Percentiles rank a stretch among this genome's conserved stretches.
These are phyloP conservation scores for Drosophila pruinosa DNA, from an alignment of 1,140 invertebrate genomes.

Conservation along the genomic window DNA sequence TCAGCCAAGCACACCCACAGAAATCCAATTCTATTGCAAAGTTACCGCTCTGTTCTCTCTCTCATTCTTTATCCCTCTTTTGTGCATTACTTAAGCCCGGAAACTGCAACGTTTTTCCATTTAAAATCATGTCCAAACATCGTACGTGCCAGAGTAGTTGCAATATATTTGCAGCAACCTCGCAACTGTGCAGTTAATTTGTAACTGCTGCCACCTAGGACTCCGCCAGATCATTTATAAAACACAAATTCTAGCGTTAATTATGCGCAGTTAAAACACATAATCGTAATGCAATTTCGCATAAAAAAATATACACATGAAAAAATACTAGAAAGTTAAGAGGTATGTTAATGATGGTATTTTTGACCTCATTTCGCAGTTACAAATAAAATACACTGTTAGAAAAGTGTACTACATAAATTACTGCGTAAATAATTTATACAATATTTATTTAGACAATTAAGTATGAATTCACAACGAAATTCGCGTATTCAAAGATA, in stretches of 20 bases:
- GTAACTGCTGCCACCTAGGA: slow-evolving; percentile 37
- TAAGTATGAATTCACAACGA: too few relatives aligned
- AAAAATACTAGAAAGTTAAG: not conserved
- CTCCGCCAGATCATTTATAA: slow-evolving; percentile 47
- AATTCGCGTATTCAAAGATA: too few relatives aligned
- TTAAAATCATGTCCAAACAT: slow-evolving; percentile 24
- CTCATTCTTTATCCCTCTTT: not conserved
- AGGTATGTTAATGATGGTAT: too few relatives aligned
- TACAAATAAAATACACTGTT: too few relatives aligned
- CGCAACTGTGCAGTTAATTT: slow-evolving; percentile 52
- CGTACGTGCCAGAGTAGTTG: slow-evolving; percentile 55
- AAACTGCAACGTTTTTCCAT: slow-evolving; percentile 35
- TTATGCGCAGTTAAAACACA: slow-evolving; percentile 37
- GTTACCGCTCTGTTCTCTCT: not conserved
- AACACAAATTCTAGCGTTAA: slow-evolving; percentile 41
- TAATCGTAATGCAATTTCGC: slow-evolving; percentile 12
- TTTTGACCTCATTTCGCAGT: not conserved
- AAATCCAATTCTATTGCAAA: slow-evolving; percentile 7
- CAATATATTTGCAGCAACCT: slow-evolving; percentile 66
- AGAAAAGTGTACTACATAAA: too few relatives aligned
- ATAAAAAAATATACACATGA: not conserved
- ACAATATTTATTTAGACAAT: too few relatives aligned
- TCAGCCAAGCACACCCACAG: slow-evolving; percentile 10
- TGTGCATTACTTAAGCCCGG: slow-evolving; percentile 1
- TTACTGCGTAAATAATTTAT: too few relatives aligned